phyloP scores from a whole-genome alignment of 2,113 vertebrate species.

The Pelecanus crispus region DNA sequence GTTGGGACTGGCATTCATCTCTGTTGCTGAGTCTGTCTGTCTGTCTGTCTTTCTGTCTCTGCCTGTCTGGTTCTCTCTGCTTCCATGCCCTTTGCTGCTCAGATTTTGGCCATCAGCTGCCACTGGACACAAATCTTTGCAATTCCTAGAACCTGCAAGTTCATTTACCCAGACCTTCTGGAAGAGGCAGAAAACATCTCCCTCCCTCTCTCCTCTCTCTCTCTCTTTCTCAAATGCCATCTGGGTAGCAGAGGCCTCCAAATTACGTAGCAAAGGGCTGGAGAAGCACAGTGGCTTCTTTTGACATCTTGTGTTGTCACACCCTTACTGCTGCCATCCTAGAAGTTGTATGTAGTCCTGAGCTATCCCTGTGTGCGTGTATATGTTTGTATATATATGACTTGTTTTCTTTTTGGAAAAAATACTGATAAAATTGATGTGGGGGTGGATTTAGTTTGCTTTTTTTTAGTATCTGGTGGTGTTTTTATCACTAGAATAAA shows the following conservation, averaged over 20 bases:
- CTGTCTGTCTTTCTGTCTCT: slow-evolving; percentile 41
- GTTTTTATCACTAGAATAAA: not conserved
- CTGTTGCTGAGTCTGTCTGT: slow-evolving; percentile 29
- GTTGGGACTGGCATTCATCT: slow-evolving; percentile 46
- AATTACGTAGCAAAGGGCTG: slow-evolving; percentile 60
- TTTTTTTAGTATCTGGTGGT: not conserved
- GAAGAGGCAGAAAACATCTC: not conserved
- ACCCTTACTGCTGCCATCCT: slow-evolving; percentile 31
- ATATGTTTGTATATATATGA: not conserved
- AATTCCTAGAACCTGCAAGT: not conserved
- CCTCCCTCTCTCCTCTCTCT: not conserved
- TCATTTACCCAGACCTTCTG: not conserved
- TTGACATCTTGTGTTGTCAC: slow-evolving; percentile 47
- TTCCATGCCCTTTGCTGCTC: slow-evolving; percentile 67
- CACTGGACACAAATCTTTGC: not conserved
- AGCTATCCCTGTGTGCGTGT: slow-evolving; percentile 43
- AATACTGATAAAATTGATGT: not conserved
- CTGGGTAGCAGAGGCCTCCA: slow-evolving; percentile 50
- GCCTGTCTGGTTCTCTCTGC: slow-evolving; percentile 46
- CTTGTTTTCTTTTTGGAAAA: not conserved
- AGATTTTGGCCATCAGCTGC: slow-evolving; percentile 8
- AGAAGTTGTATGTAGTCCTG: slow-evolving; percentile 23
- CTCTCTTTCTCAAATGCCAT: not conserved
- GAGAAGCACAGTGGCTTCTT: slow-evolving; percentile 57
- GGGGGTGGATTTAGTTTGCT: not conserved